A percentile compares a stretch with the other conserved stretches of the same genome.
These are phyloP conservation scores for Pimpla rufipes DNA, from an alignment of 2,888 invertebrate species.

Conservation along the genomic window DNA sequence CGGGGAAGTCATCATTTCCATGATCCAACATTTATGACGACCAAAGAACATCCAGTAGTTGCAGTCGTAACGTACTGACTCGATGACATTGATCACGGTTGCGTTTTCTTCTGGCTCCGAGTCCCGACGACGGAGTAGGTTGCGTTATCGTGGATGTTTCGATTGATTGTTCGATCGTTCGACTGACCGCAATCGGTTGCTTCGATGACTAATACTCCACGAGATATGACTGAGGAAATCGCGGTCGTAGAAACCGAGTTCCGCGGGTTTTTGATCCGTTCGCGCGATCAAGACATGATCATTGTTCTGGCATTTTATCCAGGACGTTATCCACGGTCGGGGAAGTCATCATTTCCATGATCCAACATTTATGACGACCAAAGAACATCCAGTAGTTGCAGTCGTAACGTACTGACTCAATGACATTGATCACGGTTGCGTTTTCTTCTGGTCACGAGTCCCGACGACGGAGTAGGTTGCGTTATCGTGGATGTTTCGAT, in stretches of 20 bases:
- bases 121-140: too few relatives aligned
- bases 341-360: background rate
- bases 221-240: background rate
- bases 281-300: constrained; percentile 6
- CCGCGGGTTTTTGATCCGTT: background rate
- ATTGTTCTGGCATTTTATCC: background rate
- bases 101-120: too few relatives aligned
- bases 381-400: background rate
- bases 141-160: too few relatives aligned
- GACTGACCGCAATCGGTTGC: too few relatives aligned
- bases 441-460: too few relatives aligned
- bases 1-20: background rate
- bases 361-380: background rate
- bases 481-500: too few relatives aligned
- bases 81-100: too few relatives aligned
- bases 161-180: too few relatives aligned
- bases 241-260: background rate
- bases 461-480: too few relatives aligned
- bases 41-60: background rate
- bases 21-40: background rate
- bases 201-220: too few relatives aligned
- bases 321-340: background rate
- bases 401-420: background rate
- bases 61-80: background rate
- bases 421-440: too few relatives aligned